Evolutionary conservation across 2,797 vertebrate species (phyloP).

Genomic region (Eurystomus glaucurus): DNA sequence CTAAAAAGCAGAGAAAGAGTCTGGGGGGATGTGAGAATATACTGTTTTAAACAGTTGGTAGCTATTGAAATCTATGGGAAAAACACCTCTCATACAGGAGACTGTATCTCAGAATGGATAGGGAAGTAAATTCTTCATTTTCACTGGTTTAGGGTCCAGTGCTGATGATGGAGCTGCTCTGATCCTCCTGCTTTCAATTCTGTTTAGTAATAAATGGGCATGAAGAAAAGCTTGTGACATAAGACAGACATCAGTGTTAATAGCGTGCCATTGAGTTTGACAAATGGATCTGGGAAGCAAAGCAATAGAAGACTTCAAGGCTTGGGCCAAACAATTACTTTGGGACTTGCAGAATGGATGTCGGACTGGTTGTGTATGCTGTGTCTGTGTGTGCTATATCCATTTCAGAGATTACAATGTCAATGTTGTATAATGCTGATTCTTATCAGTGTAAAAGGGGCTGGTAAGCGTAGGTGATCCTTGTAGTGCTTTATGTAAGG

Average conservation of each 20-base stretch:
- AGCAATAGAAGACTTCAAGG: not conserved
- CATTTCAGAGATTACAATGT: not conserved
- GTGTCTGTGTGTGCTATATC: not conserved
- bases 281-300: not conserved
- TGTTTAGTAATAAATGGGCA: not conserved
- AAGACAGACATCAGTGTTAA: not conserved
- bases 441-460: not conserved
- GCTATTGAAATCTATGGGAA: not conserved
- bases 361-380: not conserved
- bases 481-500: not conserved
- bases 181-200: not conserved
- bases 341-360: not conserved
- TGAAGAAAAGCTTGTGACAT: not conserved
- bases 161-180: not conserved
- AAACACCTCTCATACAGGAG: not conserved
- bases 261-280: not conserved
- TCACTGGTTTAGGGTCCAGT: not conserved
- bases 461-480: fast-evolving
- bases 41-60: not conserved
- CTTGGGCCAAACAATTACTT: not conserved
- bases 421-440: not conserved
- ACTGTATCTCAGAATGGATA: not conserved
- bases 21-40: not conserved
- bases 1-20: not conserved
- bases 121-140: not conserved